A percentile compares a stretch with the other conserved stretches of the same genome.
phyloP scores from a whole-genome alignment of 2,888 invertebrate genomes.

The Neelides folsomi region DNA sequence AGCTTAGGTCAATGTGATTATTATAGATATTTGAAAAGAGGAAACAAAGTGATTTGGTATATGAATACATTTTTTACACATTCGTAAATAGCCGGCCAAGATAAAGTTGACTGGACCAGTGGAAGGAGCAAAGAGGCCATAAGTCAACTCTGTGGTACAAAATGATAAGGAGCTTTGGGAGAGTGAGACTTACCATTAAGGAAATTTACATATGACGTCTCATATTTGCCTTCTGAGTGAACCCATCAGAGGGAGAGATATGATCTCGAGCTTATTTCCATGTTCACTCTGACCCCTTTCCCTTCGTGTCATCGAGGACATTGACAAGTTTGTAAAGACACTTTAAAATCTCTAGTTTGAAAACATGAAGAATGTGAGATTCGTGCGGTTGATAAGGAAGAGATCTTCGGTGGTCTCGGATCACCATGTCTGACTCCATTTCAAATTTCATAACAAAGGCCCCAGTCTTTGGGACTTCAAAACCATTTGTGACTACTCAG shows the following conservation, averaged over 20 bases:
- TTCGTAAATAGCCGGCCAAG: too few relatives aligned
- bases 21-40: too few relatives aligned
- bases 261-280: neutral
- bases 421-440: neutral
- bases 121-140: too few relatives aligned
- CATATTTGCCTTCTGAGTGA: slow-evolving; percentile 1
- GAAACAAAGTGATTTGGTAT: too few relatives aligned
- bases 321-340: neutral
- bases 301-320: neutral
- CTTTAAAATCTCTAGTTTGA: slow-evolving; percentile 3
- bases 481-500: neutral
- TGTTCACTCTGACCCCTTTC: neutral
- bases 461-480: neutral
- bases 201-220: neutral
- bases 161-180: too few relatives aligned
- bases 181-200: too few relatives aligned
- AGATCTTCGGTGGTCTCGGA: slow-evolving; percentile 9
- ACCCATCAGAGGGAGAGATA: neutral
- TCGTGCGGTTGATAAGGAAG: slow-evolving; percentile 6
- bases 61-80: too few relatives aligned
- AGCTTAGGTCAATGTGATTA: too few relatives aligned
- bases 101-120: too few relatives aligned
- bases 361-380: slow-evolving; percentile 9
- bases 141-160: too few relatives aligned
- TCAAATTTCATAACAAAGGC: neutral